A percentile compares a stretch with the other conserved stretches of the same genome.
Evolutionary conservation across 2,797 vertebrate genomes (phyloP).

Genomic region (Psittacula derbiana): DNA sequence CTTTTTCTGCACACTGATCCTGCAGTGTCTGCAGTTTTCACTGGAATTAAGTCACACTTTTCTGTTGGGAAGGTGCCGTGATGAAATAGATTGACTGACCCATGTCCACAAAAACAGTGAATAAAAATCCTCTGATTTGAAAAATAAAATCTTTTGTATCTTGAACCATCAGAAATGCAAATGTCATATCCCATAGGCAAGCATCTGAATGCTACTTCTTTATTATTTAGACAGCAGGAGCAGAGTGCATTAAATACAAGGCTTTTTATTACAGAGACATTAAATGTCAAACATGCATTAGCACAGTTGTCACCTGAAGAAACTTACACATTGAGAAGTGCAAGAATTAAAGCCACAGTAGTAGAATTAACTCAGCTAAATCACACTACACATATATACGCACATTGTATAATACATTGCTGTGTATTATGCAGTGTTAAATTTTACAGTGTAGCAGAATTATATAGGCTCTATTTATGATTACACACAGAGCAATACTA

Average conservation of each 20-base stretch:
- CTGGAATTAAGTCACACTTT: background rate
- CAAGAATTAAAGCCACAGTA: background rate
- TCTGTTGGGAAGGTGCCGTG: background rate
- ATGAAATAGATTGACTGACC: background rate
- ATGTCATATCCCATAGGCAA: background rate
- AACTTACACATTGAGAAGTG: background rate
- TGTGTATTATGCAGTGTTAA: background rate
- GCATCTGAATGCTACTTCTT: background rate
- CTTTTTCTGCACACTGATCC: background rate
- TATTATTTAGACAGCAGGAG: background rate
- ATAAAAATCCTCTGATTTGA: background rate
- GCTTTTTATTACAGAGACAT: background rate
- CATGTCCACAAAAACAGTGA: background rate
- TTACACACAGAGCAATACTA: rapidly evolving
- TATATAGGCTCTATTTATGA: background rate
- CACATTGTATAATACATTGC: background rate
- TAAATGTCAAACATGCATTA: background rate
- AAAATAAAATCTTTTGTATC: background rate
- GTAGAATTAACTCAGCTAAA: background rate
- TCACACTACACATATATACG: background rate
- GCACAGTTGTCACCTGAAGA: background rate
- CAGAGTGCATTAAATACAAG: background rate
- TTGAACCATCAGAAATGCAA: background rate
- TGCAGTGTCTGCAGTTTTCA: background rate
- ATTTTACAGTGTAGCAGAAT: background rate